phyloP scores from a whole-genome alignment of 37 sponge, comb jelly and placozoan genomes.

The Halisarca cf. caerulea region DNA sequence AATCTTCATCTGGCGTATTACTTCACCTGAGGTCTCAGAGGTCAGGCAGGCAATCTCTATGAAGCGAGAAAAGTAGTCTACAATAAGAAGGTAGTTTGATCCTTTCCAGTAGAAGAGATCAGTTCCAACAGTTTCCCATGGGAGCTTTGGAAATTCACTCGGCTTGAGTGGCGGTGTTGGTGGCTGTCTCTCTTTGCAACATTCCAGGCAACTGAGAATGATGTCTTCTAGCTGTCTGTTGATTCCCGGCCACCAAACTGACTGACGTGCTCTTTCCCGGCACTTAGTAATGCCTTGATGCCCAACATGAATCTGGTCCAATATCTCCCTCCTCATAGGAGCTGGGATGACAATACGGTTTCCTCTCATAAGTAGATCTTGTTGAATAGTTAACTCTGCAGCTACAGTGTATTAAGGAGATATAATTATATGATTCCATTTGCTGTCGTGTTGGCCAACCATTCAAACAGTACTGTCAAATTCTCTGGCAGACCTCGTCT shows the following conservation, averaged over 20 bases:
- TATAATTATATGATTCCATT: too few relatives aligned
- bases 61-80: conserved; percentile 47
- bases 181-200: conserved; percentile 13
- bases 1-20: conserved; percentile 8
- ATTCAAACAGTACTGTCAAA: not conserved
- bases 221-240: conserved; percentile 31
- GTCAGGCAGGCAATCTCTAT: conserved; percentile 35
- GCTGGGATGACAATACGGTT: conserved; percentile 28
- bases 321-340: conserved; percentile 12
- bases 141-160: conserved; percentile 21
- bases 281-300: conserved; percentile 46
- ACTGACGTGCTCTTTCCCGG: conserved; percentile 30
- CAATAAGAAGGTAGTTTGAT: conserved; percentile 32
- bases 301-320: conserved; percentile 27
- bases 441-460: not conserved
- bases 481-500: not conserved
- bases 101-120: conserved; percentile 48
- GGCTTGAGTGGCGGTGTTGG: conserved; percentile 36
- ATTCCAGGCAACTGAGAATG: conserved; percentile 24
- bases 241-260: conserved; percentile 51
- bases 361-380: conserved; percentile 26
- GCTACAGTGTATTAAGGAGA: not conserved
- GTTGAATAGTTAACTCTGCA: conserved; percentile 22
- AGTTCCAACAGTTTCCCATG: conserved; percentile 48
- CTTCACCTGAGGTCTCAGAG: conserved; percentile 7